Evolutionary conservation across 2,113 vertebrate genomes (phyloP), one percentile per base, ranked within the genome.

Genomic region (Spilogale gracilis): DNA sequence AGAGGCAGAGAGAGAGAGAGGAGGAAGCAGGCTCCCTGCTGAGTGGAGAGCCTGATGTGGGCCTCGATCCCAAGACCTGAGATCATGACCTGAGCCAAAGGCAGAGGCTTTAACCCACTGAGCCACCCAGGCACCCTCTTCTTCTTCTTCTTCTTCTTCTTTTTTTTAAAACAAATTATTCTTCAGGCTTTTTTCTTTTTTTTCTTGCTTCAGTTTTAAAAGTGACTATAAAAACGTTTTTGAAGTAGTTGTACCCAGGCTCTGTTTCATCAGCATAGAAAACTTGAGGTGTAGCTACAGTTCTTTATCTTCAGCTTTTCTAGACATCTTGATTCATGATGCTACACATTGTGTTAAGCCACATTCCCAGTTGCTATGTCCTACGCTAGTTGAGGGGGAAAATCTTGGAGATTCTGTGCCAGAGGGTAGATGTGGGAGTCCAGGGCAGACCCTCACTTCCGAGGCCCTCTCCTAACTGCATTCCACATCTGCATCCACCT

Each of bases 171-270:
- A 74, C 56, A 95, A 65, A 89, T 73, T 92, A 74, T 93, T 52
- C 67, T 56, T 50, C 14, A 54, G 71, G 45, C 30, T 45, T 54
- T 32, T 56, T 56, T 54, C 1, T 9, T 9, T 43, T 78, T 89
- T 32, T 5, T 89, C 45, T 65, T 83, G 67, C 18, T 94, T 89
- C 14, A 63, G 5, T 96, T 95, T 97, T 96, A 32, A 93, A 95
- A 89, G 45, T 82, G 65, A 76, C 92, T 54, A 71, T 54, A 78
- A 56, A 82, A 90, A 61, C 23, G 43, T 61, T 95, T 87, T 85
- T 86, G 10, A 5, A 30, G 56, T 54, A 38, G 58, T 90, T 94
- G 48, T 93, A 30, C n/a, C 58, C 45, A 38, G 32, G 54, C 25
- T 96, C 54, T 45, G 50, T 48, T 84, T 69, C 23, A 1, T 48